These are phyloP conservation scores for Catocala nupta DNA, from an alignment of 2,888 invertebrate genomes.

Conservation along the genomic window DNA sequence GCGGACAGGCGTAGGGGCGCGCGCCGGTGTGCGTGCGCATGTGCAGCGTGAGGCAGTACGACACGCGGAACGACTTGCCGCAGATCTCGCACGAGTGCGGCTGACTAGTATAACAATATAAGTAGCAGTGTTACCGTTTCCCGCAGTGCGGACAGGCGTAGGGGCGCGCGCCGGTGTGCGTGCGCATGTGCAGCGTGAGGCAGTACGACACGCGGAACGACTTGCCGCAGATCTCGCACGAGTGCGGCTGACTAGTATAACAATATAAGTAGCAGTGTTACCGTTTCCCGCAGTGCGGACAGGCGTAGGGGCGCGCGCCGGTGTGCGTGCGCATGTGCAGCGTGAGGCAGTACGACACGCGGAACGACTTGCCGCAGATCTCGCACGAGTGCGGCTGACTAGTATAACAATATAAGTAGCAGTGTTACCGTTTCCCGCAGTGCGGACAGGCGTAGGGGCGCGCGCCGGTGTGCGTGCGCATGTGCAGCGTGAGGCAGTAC, in stretches of 20 bases:
- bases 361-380: conserved; percentile 93
- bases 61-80: conserved; percentile 93
- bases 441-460: conserved; percentile 91
- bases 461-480: conserved; percentile 93
- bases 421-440: conserved; percentile 64
- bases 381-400: conserved; percentile 91
- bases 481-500: conserved; percentile 92
- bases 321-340: conserved; percentile 94
- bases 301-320: conserved; percentile 92
- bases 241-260: too few relatives aligned
- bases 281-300: conserved; percentile 80
- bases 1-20: conserved; percentile 91
- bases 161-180: too few relatives aligned
- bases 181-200: too few relatives aligned
- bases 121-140: too few relatives aligned
- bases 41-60: conserved; percentile 93
- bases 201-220: too few relatives aligned
- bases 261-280: conserved; percentile 32
- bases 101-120: too few relatives aligned
- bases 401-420: neutral
- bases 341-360: conserved; percentile 93
- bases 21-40: conserved; percentile 93
- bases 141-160: too few relatives aligned
- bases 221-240: too few relatives aligned
- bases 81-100: conserved; percentile 94